Conservation (phyloP, 2,888 invertebrate genomes). For the Caenorhabditis sp. region DNA sequence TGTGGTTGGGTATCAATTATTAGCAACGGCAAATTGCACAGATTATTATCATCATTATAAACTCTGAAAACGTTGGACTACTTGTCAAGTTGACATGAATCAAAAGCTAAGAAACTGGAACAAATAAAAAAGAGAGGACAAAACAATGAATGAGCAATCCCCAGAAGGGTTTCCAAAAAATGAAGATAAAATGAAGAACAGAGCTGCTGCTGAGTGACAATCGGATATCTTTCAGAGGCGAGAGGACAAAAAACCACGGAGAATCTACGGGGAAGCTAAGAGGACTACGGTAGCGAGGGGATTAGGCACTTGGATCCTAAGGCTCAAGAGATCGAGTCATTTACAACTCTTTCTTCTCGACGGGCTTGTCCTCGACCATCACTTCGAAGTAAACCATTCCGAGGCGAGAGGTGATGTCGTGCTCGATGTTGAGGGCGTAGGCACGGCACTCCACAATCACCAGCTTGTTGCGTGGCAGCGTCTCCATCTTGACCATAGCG, state of each 20-base stretch:
- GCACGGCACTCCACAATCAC: slow-evolving; percentile 81
- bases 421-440: slow-evolving; percentile 82
- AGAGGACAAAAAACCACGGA: background rate
- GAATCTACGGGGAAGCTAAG: background rate
- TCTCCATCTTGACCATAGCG: slow-evolving; percentile 80
- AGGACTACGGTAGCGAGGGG: slow-evolving; percentile 5
- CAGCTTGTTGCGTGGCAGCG: slow-evolving; percentile 79
- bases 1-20: background rate
- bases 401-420: slow-evolving; percentile 86
- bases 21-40: slow-evolving; percentile 26
- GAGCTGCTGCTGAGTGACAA: slow-evolving; percentile 21
- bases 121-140: slow-evolving; percentile 5
- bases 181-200: background rate
- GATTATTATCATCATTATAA: slow-evolving; percentile 31
- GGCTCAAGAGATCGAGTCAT: background rate
- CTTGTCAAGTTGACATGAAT: no score
- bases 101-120: slow-evolving; percentile 8
- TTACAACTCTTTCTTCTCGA: slow-evolving; percentile 47
- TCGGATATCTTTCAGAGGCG: slow-evolving; percentile 24
- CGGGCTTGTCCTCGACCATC: slow-evolving; percentile 65
- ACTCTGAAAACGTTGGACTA: no score
- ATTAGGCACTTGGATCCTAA: slow-evolving; percentile 42
- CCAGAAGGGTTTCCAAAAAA: no score
- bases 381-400: slow-evolving; percentile 79
- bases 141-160: slow-evolving; percentile 31